These are phyloP conservation scores for Antheraea pernyi DNA, from an alignment of 1,140 invertebrate genomes.

Conservation along the genomic window DNA sequence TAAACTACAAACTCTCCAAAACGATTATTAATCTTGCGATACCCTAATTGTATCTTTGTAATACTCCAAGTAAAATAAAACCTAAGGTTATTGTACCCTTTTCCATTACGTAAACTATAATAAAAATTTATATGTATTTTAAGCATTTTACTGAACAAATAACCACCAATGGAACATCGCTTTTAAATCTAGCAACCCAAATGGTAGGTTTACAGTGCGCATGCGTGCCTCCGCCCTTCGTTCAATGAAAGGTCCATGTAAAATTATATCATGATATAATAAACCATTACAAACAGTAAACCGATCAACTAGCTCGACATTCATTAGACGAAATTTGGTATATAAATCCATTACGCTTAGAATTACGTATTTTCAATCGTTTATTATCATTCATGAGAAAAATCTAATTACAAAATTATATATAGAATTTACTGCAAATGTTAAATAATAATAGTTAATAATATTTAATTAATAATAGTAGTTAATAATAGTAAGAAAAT, in stretches of 20 bases:
- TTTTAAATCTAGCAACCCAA: slow-evolving; percentile 45
- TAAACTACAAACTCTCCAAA: background rate
- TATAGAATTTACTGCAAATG: too few relatives aligned
- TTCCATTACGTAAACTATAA: background rate
- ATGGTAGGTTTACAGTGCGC: slow-evolving; percentile 32
- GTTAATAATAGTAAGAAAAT: too few relatives aligned
- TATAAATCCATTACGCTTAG: background rate
- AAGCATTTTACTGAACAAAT: background rate
- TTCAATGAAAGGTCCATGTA: slow-evolving; percentile 51
- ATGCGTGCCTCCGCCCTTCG: slow-evolving; percentile 62
- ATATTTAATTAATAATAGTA: too few relatives aligned
- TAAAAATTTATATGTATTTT: background rate
- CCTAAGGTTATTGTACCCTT: background rate
- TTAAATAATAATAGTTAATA: too few relatives aligned
- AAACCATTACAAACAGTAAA: background rate
- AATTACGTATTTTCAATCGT: too few relatives aligned
- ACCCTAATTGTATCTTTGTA: background rate
- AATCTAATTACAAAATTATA: too few relatives aligned
- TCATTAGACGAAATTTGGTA: background rate
- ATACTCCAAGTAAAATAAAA: background rate
- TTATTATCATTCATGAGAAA: too few relatives aligned
- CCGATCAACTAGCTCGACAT: background rate
- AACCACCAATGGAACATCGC: background rate
- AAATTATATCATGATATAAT: background rate
- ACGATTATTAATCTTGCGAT: background rate